Conservation (phyloP, 2,888 invertebrate species). For the Drosophila greeni region DNA sequence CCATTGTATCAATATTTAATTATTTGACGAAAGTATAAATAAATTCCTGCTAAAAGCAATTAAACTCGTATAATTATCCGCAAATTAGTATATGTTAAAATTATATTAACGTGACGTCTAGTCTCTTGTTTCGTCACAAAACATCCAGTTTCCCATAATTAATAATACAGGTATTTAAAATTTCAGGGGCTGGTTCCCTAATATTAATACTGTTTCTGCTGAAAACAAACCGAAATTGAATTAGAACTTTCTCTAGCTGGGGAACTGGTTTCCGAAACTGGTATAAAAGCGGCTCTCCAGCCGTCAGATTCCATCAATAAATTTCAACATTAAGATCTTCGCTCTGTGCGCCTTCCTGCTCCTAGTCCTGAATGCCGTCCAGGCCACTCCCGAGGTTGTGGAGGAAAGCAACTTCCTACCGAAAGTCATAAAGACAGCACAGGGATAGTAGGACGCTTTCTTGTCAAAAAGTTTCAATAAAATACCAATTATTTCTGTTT, state of each 20-base stretch:
- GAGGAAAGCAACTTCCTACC: neutral
- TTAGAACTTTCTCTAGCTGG: neutral
- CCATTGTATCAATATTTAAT: too few relatives aligned
- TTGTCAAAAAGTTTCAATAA: neutral
- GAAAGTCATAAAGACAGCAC: neutral
- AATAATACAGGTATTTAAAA: neutral
- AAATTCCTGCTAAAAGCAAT: neutral
- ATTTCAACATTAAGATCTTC: constrained; percentile 14
- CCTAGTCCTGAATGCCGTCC: constrained; percentile 9
- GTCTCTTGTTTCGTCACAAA: neutral
- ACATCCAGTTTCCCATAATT: neutral
- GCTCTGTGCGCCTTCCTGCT: constrained; percentile 19
- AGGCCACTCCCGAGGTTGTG: constrained; percentile 7
- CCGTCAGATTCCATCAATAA: neutral
- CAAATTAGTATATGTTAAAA: neutral
- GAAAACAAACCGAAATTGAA: neutral
- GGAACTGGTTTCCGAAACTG: neutral
- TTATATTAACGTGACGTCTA: too few relatives aligned
- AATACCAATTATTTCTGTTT: neutral
- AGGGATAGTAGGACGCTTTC: neutral
- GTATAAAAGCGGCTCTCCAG: constrained; percentile 5
- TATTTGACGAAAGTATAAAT: neutral
- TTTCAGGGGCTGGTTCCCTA: constrained; percentile 3
- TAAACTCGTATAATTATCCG: neutral
- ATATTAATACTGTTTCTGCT: neutral